Percentiles rank a stretch among this genome's conserved stretches.
Conservation (phyloP, 2,113 vertebrate species). For the Platysteira castanea region DNA sequence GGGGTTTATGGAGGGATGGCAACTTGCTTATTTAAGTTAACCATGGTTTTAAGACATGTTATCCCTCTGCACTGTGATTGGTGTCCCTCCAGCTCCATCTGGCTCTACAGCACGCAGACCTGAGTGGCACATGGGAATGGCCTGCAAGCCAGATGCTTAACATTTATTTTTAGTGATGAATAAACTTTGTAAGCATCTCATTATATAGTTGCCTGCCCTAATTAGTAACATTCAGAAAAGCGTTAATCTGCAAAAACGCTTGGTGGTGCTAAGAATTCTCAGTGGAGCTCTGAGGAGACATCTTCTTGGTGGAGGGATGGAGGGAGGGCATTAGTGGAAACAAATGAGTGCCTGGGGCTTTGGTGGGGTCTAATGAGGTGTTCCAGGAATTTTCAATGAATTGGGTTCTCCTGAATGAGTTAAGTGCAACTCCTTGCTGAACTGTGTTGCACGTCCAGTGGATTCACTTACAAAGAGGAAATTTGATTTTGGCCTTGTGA, state of each 20-base stretch:
- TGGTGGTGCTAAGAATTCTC: background rate
- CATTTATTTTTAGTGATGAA: slow-evolving; percentile 67
- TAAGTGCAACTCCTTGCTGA: background rate
- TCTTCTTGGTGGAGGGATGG: background rate
- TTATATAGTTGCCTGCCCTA: slow-evolving; percentile 51
- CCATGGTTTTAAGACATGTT: slow-evolving; percentile 45
- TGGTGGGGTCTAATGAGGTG: background rate
- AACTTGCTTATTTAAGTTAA: slow-evolving; percentile 57
- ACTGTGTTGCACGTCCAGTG: background rate
- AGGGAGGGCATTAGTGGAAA: background rate
- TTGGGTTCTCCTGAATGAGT: background rate
- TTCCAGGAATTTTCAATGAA: background rate
- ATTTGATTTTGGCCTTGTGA: background rate
- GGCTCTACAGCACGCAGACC: background rate
- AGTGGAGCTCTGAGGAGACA: background rate
- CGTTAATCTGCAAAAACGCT: slow-evolving; percentile 39
- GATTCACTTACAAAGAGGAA: background rate
- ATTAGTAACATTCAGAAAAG: slow-evolving; percentile 56
- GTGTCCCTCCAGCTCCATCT: slow-evolving; percentile 54
- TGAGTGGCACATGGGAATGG: slow-evolving; percentile 49
- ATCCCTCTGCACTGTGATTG: background rate
- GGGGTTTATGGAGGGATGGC: slow-evolving; percentile 47
- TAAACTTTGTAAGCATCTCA: slow-evolving; percentile 63
- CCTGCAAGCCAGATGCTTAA: slow-evolving; percentile 51
- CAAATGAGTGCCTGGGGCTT: background rate